These are phyloP conservation scores for Microctenopoma steveboyesi DNA, from an alignment of 2,797 vertebrate genomes.

Conservation along the genomic window DNA sequence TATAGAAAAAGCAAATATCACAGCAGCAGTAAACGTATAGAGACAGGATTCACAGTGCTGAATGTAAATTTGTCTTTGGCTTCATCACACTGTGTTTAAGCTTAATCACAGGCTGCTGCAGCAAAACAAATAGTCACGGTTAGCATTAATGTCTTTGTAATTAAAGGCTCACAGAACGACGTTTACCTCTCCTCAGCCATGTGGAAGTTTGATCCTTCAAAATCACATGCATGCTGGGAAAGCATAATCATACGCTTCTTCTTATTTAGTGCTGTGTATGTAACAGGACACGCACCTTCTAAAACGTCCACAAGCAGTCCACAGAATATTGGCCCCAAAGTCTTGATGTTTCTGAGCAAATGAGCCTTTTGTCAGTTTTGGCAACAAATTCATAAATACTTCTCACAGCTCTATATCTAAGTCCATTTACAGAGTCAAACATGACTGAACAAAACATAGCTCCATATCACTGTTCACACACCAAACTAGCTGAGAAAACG, in stretches of 20 bases:
- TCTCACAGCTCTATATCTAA: neutral
- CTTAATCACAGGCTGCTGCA: neutral
- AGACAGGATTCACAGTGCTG: neutral
- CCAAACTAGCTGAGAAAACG: neutral
- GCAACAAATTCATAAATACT: no score
- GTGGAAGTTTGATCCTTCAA: constrained; percentile 16
- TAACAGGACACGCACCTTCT: no score
- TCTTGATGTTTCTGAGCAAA: no score
- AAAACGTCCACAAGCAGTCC: no score
- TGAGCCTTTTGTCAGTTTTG: no score
- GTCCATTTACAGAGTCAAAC: neutral
- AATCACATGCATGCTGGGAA: constrained; percentile 7
- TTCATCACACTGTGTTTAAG: constrained; percentile 8
- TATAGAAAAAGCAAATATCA: no score
- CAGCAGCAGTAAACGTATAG: no score
- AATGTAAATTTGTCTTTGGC: constrained; percentile 1
- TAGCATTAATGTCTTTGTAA: neutral
- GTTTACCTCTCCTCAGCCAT: constrained; percentile 5
- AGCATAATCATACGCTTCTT: neutral
- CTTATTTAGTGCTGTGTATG: no score
- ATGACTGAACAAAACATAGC: neutral
- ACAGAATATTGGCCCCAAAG: no score
- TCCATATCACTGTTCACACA: neutral
- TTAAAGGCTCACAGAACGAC: neutral
- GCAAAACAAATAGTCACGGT: neutral